Base-by-base conservation (phyloP, 2,888 invertebrate genomes). In the Troilus luridus region DNA sequence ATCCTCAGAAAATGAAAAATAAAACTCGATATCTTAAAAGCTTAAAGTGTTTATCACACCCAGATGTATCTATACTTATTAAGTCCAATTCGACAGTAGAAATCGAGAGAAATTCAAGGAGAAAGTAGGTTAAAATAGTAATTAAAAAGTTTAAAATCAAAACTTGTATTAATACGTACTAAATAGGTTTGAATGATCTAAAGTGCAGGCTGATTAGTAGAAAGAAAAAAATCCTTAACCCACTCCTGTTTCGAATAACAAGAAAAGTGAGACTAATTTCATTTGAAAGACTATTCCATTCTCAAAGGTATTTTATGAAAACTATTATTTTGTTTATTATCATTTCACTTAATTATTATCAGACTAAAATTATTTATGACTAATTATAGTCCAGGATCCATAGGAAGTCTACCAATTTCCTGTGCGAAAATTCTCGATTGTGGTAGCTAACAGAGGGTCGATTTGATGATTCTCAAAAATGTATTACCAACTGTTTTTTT, bases 101-200 rank as follows among this genome's bases (percentile, higher is more conserved):
- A 77, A 41, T 41, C 14, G 72, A 14, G 41, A 77, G 72, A 77
- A 77, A 77, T 17, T 77, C 27, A 0, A 19, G 24, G 72, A 77
- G 72, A 77, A 77, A 77, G 27, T 77, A 77, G 72, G 72, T 27
- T 77, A 41, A 77, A 77, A 67, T 67, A 67, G 67, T 67, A 24
- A 67, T 67, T 67, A 27, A 67, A 24, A 24, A 24, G 67, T 67
- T 41, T 67, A 27, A 12, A 67, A 17, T 77, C 1, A 77, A 27
- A 77, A 77, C 27, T 77, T 77, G 27, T 77, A 77, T 27, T 24
- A 14, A 24, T 67, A 19, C 41, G 41, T 21, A 62, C 5, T 21
- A 19, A 62, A 19, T 19, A 7, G 62, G 62, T 21, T 0, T 62
- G 21, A 62, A 62, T 41, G 62, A 21, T 5, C 11, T 3, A 67